These are phyloP conservation scores for Aspidiotus destructor DNA, from an alignment of 2,888 invertebrate species.

Conservation along the genomic window DNA sequence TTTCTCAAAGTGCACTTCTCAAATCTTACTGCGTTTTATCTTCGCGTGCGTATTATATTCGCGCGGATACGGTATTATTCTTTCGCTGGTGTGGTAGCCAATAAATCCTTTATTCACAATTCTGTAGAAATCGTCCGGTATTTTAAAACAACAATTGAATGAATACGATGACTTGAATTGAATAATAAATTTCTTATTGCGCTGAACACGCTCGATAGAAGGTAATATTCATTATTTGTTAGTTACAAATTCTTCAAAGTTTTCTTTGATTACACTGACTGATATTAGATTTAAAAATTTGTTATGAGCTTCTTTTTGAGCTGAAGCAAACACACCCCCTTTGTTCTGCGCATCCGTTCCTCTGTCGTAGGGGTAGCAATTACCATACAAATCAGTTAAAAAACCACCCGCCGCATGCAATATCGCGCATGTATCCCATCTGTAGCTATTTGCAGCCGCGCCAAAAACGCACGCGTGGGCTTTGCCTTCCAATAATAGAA, in stretches of 20 bases:
- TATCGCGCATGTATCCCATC: conserved; percentile 98
- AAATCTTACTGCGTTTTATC: too few species aligned
- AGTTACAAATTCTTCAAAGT: background rate
- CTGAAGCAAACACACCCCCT: conserved; percentile 83
- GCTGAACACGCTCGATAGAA: too few species aligned
- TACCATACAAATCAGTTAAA: conserved; percentile 78
- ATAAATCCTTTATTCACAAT: too few species aligned
- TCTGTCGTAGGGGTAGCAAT: conserved; percentile 59
- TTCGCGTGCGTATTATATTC: too few species aligned
- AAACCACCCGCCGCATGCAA: conserved; percentile 76
- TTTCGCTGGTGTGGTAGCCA: too few species aligned
- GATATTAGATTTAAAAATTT: conserved; percentile 67
- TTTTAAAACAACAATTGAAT: too few species aligned
- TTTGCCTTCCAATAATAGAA: conserved; percentile 82
- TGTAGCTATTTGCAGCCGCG: conserved; percentile 89
- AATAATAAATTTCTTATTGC: too few species aligned
- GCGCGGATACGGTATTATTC: too few species aligned
- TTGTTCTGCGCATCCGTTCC: conserved; percentile 56
- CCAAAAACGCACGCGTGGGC: conserved; percentile 97
- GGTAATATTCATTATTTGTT: too few species aligned
- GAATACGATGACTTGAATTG: too few species aligned
- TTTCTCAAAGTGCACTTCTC: too few species aligned
- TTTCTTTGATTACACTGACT: conserved; percentile 2
- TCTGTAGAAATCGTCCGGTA: too few species aligned
- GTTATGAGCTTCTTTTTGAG: conserved; percentile 60